phyloP scores from a whole-genome alignment of 2,797 vertebrate species.

The Phataginus tricuspis region DNA sequence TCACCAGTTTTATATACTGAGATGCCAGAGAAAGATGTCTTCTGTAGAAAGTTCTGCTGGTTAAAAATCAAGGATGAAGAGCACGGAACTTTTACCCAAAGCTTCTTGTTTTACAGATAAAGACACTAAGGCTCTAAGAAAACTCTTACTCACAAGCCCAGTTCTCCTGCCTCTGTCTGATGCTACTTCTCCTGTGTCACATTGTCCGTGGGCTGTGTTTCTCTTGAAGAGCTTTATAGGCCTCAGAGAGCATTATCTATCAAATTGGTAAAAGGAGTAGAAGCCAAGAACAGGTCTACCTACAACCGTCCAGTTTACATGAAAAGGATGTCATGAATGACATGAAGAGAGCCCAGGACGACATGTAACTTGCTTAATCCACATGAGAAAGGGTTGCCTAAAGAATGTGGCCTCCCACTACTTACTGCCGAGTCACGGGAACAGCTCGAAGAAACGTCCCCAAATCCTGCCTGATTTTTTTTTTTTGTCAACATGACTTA shows the following conservation, averaged over 20 bases:
- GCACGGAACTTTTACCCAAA: neutral
- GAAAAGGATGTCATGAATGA: neutral
- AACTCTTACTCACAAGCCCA: neutral
- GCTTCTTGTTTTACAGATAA: neutral
- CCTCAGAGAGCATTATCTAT: neutral
- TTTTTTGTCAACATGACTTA: neutral
- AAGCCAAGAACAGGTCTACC: neutral
- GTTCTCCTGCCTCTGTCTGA: neutral
- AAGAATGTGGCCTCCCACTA: neutral
- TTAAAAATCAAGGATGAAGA: neutral
- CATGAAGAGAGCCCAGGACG: neutral
- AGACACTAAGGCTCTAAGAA: neutral
- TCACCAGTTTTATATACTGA: neutral
- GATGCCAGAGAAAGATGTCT: neutral
- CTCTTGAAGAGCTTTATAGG: neutral
- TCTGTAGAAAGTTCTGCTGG: neutral
- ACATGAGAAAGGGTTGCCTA: neutral
- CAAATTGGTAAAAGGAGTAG: neutral
- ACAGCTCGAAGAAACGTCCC: neutral
- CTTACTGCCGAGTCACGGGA: neutral
- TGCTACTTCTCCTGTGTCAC: neutral
- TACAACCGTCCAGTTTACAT: neutral
- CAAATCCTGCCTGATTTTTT: neutral
- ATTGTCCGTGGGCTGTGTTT: no score
- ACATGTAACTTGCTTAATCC: neutral